These are phyloP conservation scores for Dendronephthya gigantea DNA, from an alignment of 64 coral and sea anemone species.

Conservation along the genomic window DNA sequence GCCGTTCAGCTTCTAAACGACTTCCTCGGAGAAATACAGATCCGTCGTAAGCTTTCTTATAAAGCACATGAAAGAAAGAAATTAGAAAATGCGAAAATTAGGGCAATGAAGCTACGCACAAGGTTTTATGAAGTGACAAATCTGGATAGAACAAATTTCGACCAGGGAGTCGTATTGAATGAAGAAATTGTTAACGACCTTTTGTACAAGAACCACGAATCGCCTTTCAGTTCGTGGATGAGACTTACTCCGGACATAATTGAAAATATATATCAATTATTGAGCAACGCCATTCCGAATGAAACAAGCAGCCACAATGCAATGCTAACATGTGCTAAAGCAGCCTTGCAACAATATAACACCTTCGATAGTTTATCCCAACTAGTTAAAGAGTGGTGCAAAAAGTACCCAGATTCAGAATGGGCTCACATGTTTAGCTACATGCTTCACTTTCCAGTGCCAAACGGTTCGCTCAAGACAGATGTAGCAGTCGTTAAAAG, in stretches of 20 bases:
- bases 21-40: conserved; percentile 25
- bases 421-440: conserved; percentile 56
- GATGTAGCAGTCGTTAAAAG: not conserved
- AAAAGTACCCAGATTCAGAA: not conserved
- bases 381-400: not conserved
- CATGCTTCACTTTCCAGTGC: conserved; percentile 47
- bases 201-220: conserved; percentile 31
- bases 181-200: conserved; percentile 39
- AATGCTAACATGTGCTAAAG: conserved; percentile 34
- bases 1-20: conserved; percentile 25
- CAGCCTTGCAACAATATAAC: conserved; percentile 13
- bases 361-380: not conserved
- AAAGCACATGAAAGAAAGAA: conserved; percentile 22
- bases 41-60: not conserved
- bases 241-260: not conserved
- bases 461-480: conserved; percentile 28
- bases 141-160: conserved; percentile 9
- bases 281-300: not conserved
- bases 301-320: not conserved
- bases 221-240: conserved; percentile 33
- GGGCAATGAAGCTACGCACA: conserved; percentile 22
- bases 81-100: conserved; percentile 29
- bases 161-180: not conserved
- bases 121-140: conserved; percentile 42
- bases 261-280: not conserved